Evolutionary conservation across 30 jellyfish, hydroid and myxozoan genomes (phyloP).

Genomic region (Hydractinia echinata): DNA sequence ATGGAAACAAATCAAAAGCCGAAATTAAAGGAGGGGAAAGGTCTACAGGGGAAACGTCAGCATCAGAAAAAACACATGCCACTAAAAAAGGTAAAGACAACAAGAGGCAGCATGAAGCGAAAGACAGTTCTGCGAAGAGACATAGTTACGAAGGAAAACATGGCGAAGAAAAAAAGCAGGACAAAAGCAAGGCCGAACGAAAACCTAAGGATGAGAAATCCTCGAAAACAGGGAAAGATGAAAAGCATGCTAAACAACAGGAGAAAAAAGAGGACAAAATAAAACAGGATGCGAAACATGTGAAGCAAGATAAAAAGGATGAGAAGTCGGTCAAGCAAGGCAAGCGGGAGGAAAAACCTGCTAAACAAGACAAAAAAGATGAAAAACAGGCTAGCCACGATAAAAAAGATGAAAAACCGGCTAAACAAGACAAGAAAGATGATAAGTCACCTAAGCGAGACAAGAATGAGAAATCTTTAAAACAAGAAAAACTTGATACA

Average conservation of each 20-base stretch:
- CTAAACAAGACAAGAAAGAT: no score
- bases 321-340: neutral
- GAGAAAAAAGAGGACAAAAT: neutral
- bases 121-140: neutral
- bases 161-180: slow-evolving; percentile 5
- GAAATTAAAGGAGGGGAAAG: neutral
- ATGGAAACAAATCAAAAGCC: neutral
- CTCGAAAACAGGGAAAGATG: slow-evolving; percentile 14
- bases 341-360: slow-evolving; percentile 2
- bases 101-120: neutral
- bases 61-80: neutral
- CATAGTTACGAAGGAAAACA: neutral
- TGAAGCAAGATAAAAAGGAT: neutral
- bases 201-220: slow-evolving; percentile 3
- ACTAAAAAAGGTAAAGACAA: slow-evolving; percentile 3
- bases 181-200: slow-evolving; percentile 11
- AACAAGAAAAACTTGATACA: no score
- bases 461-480: no score
- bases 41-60: neutral
- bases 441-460: no score
- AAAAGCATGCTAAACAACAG: neutral
- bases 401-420: neutral
- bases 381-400: slow-evolving; percentile 14
- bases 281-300: slow-evolving; percentile 12
- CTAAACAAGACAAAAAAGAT: neutral